phyloP scores from a whole-genome alignment of 2,113 vertebrate species.

The Limnothrissa miodon region DNA sequence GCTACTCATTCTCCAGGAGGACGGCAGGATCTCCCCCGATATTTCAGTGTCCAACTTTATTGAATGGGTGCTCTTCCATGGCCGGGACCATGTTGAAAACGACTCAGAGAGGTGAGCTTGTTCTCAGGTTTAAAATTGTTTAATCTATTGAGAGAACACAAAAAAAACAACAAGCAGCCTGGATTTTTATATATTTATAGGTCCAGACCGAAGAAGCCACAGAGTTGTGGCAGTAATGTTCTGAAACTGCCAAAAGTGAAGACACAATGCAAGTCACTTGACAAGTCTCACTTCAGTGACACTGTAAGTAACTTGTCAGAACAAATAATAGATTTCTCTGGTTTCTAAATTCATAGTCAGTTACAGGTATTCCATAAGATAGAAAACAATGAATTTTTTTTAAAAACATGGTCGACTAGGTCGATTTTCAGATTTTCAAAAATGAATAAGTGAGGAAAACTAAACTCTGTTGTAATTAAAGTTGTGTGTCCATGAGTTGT shows the following conservation, averaged over 20 bases:
- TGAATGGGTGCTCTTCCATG: neutral
- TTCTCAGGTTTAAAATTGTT: neutral
- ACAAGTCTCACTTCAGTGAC: neutral
- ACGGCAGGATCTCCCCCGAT: conserved; percentile 18
- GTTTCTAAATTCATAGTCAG: neutral
- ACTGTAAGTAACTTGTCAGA: neutral
- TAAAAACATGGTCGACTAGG: neutral
- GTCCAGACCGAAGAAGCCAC: neutral
- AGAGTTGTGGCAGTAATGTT: neutral
- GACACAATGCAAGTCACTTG: neutral
- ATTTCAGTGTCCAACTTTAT: conserved; percentile 4
- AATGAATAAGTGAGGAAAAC: neutral
- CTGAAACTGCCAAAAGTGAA: neutral
- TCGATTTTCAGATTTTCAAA: no score
- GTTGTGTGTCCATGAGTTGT: neutral
- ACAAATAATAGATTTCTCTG: neutral
- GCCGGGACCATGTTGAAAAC: neutral
- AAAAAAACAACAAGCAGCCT: neutral
- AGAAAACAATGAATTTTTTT: neutral
- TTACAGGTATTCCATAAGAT: neutral
- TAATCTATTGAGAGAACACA: neutral
- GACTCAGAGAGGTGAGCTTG: neutral
- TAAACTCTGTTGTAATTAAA: neutral
- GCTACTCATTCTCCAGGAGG: conserved; percentile 23
- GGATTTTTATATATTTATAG: neutral